These are phyloP conservation scores for Stegodyphus dumicola DNA, from an alignment of 1,140 invertebrate species.

Conservation along the genomic window DNA sequence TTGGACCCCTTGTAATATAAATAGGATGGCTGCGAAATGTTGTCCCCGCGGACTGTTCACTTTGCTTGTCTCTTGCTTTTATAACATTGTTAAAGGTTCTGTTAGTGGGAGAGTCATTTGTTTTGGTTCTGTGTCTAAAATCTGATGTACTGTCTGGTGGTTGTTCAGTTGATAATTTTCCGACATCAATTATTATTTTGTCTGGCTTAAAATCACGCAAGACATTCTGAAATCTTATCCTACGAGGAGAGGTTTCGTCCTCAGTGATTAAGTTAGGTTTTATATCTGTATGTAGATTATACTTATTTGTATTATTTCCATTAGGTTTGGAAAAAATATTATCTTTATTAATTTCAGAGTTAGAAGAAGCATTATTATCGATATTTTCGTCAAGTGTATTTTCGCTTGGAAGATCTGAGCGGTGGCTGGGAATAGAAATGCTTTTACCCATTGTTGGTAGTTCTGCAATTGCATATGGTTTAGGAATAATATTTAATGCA, in stretches of 20 bases:
- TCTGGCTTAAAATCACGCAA: constrained; percentile 30
- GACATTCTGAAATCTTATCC: constrained; percentile 6
- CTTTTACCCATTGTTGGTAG: neutral
- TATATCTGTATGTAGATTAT: neutral
- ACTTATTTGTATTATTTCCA: too few species aligned
- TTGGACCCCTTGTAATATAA: neutral
- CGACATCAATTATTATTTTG: constrained; percentile 39
- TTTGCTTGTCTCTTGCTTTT: neutral
- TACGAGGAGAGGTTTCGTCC: neutral
- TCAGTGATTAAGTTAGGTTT: too few species aligned
- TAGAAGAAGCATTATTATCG: neutral
- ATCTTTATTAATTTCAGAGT: too few species aligned
- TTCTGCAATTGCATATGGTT: neutral
- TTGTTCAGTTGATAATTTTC: constrained; percentile 1
- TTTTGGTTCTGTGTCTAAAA: neutral
- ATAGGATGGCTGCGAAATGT: neutral
- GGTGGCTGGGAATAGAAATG: neutral
- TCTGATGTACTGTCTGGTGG: neutral
- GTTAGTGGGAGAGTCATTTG: neutral
- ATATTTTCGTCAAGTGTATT: neutral
- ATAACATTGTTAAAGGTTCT: neutral
- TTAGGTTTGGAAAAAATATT: neutral
- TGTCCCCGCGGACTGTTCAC: neutral
- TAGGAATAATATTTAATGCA: neutral
- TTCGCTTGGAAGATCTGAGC: neutral